phyloP scores from a whole-genome alignment of 2,113 vertebrate species.

The Boulengerochromis microlepis region DNA sequence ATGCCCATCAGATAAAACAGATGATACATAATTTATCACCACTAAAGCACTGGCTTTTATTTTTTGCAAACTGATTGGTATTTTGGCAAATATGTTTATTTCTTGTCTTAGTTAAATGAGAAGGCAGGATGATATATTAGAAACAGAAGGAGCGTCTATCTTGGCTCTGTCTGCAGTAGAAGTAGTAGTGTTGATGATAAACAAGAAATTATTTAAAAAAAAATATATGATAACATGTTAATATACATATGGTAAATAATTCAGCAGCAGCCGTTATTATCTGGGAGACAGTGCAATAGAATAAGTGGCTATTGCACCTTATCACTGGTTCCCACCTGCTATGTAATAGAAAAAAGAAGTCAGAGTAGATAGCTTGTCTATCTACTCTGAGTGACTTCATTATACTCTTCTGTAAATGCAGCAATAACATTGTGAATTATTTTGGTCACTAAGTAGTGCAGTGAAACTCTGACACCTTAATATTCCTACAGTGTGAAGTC shows the following conservation, averaged over 20 bases:
- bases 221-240: background rate
- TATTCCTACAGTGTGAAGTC: background rate
- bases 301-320: background rate
- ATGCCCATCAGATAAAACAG: background rate
- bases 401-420: background rate
- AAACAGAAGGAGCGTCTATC: background rate
- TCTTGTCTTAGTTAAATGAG: background rate
- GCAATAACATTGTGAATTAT: background rate
- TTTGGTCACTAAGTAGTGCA: background rate
- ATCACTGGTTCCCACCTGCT: background rate
- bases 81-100: background rate
- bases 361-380: background rate
- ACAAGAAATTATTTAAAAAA: accelerated
- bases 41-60: background rate
- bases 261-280: background rate
- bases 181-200: background rate
- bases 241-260: background rate
- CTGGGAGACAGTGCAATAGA: background rate
- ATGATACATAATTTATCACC: background rate
- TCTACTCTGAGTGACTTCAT: background rate
- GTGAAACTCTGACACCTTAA: background rate
- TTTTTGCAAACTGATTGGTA: background rate
- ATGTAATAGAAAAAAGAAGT: background rate
- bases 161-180: background rate
- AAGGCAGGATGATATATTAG: background rate